A percentile compares a stretch with the other conserved stretches of the same genome.
These are phyloP conservation scores for Gallinago stenura DNA, from an alignment of 2,797 vertebrate species.

Conservation along the genomic window DNA sequence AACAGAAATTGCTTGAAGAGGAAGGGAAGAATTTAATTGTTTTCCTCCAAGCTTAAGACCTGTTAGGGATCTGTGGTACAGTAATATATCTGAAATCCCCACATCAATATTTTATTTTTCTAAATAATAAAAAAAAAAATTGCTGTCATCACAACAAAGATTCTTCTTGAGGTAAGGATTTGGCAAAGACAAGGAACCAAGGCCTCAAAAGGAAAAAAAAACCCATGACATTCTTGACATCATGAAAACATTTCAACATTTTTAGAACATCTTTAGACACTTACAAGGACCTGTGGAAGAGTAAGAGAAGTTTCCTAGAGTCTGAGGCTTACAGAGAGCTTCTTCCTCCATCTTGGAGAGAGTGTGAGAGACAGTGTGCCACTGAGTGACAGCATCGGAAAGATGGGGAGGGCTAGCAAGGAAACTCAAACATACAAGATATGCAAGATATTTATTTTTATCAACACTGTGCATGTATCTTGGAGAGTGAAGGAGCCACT, in stretches of 20 bases:
- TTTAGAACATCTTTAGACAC: background rate
- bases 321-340: background rate
- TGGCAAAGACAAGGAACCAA: background rate
- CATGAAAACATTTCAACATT: background rate
- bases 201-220: background rate
- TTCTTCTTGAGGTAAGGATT: background rate
- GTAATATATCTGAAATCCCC: background rate
- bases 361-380: background rate
- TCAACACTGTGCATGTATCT: background rate
- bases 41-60: background rate
- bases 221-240: background rate
- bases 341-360: background rate
- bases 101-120: background rate
- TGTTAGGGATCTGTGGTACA: background rate
- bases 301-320: background rate
- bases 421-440: background rate
- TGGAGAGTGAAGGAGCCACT: background rate
- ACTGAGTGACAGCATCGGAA: background rate
- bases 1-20: background rate
- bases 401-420: background rate
- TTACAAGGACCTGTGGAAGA: background rate
- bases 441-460: slow-evolving; percentile 5
- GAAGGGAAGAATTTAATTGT: background rate
- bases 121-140: background rate
- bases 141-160: background rate